A percentile compares a stretch with the other conserved stretches of the same genome.
Evolutionary conservation across 2,113 vertebrate genomes (phyloP).

Genomic region (Scartelaos histophorus): DNA sequence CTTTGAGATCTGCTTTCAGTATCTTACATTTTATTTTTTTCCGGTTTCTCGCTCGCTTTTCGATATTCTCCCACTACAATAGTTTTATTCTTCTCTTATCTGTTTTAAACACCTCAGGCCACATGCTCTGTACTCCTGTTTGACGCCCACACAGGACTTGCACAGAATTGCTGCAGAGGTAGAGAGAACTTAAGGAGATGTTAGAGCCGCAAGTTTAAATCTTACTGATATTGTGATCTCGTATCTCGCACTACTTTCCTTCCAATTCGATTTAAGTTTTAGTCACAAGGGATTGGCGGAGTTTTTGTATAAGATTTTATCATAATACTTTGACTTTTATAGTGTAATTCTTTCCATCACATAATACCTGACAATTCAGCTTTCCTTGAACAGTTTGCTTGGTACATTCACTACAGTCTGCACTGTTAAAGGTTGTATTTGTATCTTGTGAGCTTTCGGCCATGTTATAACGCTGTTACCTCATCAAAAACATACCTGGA

Average conservation of each 20-base stretch:
- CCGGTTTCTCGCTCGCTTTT: background rate
- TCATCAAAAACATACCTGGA: no score
- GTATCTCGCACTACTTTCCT: slow-evolving; percentile 10
- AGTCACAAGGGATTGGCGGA: slow-evolving; percentile 13
- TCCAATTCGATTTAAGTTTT: slow-evolving; percentile 34
- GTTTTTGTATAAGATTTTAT: slow-evolving; percentile 29
- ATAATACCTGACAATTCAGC: background rate
- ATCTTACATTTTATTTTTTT: slow-evolving; percentile 7
- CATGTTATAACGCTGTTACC: no score
- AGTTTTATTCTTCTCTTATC: slow-evolving; percentile 20
- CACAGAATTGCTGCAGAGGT: background rate
- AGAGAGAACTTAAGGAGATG: background rate
- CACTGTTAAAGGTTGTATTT: no score
- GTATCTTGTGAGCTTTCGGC: no score
- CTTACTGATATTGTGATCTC: slow-evolving; percentile 10
- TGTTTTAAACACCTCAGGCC: slow-evolving; percentile 16
- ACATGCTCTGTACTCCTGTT: background rate
- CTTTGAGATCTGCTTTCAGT: slow-evolving; percentile 28
- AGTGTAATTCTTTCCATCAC: background rate
- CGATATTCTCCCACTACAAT: slow-evolving; percentile 25
- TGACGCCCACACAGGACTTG: slow-evolving; percentile 7
- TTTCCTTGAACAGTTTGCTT: background rate
- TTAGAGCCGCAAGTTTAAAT: slow-evolving; percentile 6
- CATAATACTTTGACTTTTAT: slow-evolving; percentile 13
- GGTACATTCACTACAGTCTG: background rate